phyloP scores from a whole-genome alignment of 2,888 invertebrate species.

The Cyclophora punctaria region DNA sequence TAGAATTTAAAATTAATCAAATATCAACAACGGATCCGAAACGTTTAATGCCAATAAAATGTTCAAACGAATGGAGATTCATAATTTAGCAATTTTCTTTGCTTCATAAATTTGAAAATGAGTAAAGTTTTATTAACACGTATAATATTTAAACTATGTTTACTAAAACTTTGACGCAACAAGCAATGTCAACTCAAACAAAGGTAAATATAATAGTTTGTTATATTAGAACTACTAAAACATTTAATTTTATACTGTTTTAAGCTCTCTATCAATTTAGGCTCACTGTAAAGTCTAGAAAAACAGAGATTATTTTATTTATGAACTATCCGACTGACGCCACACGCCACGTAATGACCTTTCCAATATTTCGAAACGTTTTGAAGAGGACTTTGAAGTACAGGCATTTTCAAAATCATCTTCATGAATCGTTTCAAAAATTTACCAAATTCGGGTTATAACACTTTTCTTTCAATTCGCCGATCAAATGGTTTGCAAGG shows the following conservation, averaged over 20 bases:
- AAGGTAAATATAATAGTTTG: constrained; percentile 64
- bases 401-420: constrained; percentile 11
- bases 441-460: neutral
- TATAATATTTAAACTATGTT: constrained; percentile 51
- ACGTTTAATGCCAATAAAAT: constrained; percentile 39
- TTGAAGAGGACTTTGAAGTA: constrained; percentile 5
- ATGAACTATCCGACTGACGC: neutral
- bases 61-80: constrained; percentile 40
- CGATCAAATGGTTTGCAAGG: constrained; percentile 17
- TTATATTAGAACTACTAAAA: constrained; percentile 68
- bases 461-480: constrained; percentile 5
- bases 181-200: constrained; percentile 69
- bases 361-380: constrained; percentile 7
- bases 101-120: constrained; percentile 10
- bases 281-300: constrained; percentile 58
- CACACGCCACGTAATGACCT: neutral
- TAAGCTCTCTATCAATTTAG: constrained; percentile 73
- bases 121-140: constrained; percentile 29
- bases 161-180: constrained; percentile 57
- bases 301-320: constrained; percentile 48
- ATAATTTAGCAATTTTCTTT: constrained; percentile 16
- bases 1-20: constrained; percentile 53
- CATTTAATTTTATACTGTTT: constrained; percentile 60
- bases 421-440: constrained; percentile 5
- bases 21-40: constrained; percentile 39